Evolutionary conservation across 2,113 vertebrate genomes (phyloP), one percentile per base, ranked within the genome.

Genomic region (Pampusana beccarii): DNA sequence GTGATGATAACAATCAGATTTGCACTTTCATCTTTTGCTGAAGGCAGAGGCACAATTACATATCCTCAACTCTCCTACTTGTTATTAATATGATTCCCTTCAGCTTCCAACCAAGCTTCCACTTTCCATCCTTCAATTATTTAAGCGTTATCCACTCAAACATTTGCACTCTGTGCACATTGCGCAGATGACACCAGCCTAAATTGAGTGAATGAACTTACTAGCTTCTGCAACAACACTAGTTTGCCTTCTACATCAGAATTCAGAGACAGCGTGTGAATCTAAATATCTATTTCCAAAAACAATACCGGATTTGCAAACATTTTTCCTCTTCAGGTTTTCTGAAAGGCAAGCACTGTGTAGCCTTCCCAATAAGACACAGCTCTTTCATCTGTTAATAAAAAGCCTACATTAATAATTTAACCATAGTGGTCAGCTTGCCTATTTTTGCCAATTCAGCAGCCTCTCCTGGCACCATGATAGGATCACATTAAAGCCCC

Each of bases 221-320:
- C 11, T 51, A 53, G 13, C 38, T 44, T 86, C 40, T 62, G 75
- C 65, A 65, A 40, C 54, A 82, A 58, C 54, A 74, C 31, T 13
- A 67, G 18, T 34, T 75, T 62, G 54, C 69, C 26, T 72, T 66
- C 33, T 34, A 21, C 38, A 62, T 21, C 53, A 71, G 28, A 92
- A 94, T 53, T 56, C 54, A 96, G 91, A 71, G 10, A 60, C 23
- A 67, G 5, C 3, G 57, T 46, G 67, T 70, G 91, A 93, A 91
- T 60, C 66, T 64, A 86, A 94, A 24, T 34, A 87, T 33, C 61
- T 73, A 81, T 40, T 92, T 97, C 78, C 71, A 83, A 25, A 94
- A 82, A 78, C 48, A 16, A 90, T n/a, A 91, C 50, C 25, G 31
- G 8, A 93, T 78, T 94, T 86, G 83, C 19, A 92, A 90, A 54